These are phyloP conservation scores for Salminus brasiliensis DNA, from an alignment of 2,113 vertebrate species.

Conservation along the genomic window DNA sequence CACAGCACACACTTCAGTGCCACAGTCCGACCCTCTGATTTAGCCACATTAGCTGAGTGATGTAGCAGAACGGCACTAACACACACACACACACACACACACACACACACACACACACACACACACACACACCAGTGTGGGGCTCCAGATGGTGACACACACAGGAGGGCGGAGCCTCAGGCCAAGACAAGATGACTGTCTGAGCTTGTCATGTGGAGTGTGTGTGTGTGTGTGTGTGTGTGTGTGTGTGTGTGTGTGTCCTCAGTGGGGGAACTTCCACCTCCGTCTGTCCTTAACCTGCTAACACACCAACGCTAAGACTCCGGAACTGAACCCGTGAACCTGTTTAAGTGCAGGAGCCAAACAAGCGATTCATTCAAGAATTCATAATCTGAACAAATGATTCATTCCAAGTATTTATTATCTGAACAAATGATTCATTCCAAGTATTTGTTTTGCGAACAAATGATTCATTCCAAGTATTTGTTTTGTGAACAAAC, in stretches of 20 bases:
- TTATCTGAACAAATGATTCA: too few species aligned
- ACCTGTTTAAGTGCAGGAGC: too few species aligned
- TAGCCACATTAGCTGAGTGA: neutral
- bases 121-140: conserved; percentile 1
- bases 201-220: neutral
- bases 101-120: conserved; percentile 12
- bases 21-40: neutral
- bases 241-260: neutral
- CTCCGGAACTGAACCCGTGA: neutral
- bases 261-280: neutral
- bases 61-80: neutral
- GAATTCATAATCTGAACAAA: too few species aligned
- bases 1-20: neutral
- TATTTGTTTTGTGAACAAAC: too few species aligned
- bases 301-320: neutral
- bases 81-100: conserved; percentile 18
- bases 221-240: neutral
- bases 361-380: too few species aligned
- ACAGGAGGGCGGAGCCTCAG: conserved; percentile 28
- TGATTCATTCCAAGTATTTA: too few species aligned
- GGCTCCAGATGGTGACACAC: conserved; percentile 48
- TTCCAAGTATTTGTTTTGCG: too few species aligned
- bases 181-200: conserved; percentile 31
- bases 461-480: too few species aligned
- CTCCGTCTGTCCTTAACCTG: too few species aligned